Conservation (phyloP, 2,113 vertebrate genomes). For the Cyprinodon variegatus region DNA sequence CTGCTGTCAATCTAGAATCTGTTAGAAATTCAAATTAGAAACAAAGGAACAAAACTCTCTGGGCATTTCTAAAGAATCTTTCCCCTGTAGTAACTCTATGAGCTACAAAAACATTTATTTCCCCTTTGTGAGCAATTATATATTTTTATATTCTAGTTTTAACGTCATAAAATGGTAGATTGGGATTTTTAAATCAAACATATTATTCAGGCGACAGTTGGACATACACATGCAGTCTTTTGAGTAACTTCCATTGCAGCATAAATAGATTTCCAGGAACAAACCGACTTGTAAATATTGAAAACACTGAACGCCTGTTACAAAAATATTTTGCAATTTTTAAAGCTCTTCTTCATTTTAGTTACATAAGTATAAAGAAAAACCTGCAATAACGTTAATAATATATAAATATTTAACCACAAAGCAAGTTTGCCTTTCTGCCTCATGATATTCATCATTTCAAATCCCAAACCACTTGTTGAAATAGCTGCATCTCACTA, state of each 20-base stretch:
- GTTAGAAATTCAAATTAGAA: rapidly evolving
- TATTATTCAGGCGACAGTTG: too few species aligned
- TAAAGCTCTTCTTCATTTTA: neutral
- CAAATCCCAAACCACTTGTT: neutral
- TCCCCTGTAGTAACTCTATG: neutral
- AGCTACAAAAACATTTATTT: too few species aligned
- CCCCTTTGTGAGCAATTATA: too few species aligned
- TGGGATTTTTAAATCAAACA: neutral
- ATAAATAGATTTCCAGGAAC: neutral
- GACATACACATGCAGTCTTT: neutral
- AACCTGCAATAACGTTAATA: neutral
- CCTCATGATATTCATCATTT: neutral
- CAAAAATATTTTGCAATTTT: neutral
- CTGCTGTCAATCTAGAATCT: constrained; percentile 1
- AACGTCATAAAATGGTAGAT: neutral
- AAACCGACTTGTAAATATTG: neutral
- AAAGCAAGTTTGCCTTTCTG: neutral
- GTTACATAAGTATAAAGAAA: neutral
- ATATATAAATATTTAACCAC: neutral
- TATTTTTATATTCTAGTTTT: neutral
- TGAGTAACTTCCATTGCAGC: too few species aligned
- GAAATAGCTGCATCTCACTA: neutral
- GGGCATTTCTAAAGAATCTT: neutral
- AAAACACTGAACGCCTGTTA: neutral
- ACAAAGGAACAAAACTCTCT: too few species aligned